These are phyloP conservation scores for Macrobrachium rosenbergii DNA, from an alignment of 1,140 invertebrate genomes.

Conservation along the genomic window DNA sequence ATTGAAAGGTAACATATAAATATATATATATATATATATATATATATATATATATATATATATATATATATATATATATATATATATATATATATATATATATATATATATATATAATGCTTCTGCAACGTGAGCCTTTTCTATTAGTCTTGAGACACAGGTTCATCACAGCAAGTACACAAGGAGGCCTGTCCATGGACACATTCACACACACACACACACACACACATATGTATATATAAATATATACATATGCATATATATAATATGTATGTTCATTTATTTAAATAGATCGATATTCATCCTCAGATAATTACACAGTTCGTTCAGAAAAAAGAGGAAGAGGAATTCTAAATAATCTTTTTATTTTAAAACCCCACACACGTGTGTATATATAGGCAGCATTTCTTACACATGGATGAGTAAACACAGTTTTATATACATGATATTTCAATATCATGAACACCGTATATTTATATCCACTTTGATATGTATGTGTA, in stretches of 20 bases:
- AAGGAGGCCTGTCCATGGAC: background rate
- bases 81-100: constrained; percentile 19
- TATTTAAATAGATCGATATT: background rate
- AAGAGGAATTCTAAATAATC: too few species aligned
- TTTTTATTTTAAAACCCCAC: too few species aligned
- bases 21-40: constrained; percentile 44
- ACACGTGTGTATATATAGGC: too few species aligned
- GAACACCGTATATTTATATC: too few species aligned
- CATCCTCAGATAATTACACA: background rate
- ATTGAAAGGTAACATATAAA: background rate
- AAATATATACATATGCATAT: background rate
- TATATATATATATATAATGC: background rate
- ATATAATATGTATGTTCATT: background rate
- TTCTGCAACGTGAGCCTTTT: background rate
- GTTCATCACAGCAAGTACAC: background rate
- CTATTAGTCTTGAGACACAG: background rate
- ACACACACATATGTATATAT: background rate
- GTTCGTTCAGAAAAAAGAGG: background rate
- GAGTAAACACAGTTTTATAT: too few species aligned
- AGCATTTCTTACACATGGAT: too few species aligned
- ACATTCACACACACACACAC: constrained; percentile 25
- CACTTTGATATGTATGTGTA: too few species aligned
- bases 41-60: constrained; percentile 31
- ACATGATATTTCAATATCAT: too few species aligned
- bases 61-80: constrained; percentile 6